Conservation (phyloP, 2,888 invertebrate species). For the Quadriops clusia region DNA sequence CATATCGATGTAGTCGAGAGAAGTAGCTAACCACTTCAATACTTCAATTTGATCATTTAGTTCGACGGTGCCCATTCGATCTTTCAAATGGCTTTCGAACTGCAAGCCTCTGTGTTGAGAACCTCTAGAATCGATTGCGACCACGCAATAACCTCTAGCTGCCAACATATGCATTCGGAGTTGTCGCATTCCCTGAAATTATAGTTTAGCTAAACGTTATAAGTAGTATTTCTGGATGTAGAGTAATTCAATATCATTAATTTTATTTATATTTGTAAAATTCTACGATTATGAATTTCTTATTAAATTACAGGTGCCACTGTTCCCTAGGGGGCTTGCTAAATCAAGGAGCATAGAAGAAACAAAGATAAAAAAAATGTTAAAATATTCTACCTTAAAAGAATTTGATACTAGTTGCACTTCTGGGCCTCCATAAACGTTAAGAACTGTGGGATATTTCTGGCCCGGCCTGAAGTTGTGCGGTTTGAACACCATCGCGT, state of each 20-base stretch:
- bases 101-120: conserved; percentile 84
- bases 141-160: conserved; percentile 90
- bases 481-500: conserved; percentile 86
- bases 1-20: conserved; percentile 82
- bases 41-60: conserved; percentile 89
- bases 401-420: conserved; percentile 95
- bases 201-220: conserved; percentile 16
- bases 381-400: too few relatives aligned
- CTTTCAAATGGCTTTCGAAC: conserved; percentile 84
- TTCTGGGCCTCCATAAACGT: conserved; percentile 97
- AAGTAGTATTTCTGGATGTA: too few relatives aligned
- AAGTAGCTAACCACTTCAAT: conserved; percentile 71
- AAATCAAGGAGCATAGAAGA: too few relatives aligned
- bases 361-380: too few relatives aligned
- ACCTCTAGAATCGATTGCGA: conserved; percentile 93
- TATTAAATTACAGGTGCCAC: too few relatives aligned
- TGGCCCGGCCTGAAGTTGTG: conserved; percentile 51
- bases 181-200: conserved; percentile 83
- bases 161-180: conserved; percentile 90
- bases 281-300: too few relatives aligned
- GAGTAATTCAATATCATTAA: not conserved
- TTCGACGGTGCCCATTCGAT: conserved; percentile 89
- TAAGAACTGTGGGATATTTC: conserved; percentile 86
- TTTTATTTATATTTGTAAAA: too few relatives aligned
- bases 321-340: too few relatives aligned